These are phyloP conservation scores for Pseudolycoriella hygida DNA, from an alignment of 2,888 invertebrate genomes.

Conservation along the genomic window DNA sequence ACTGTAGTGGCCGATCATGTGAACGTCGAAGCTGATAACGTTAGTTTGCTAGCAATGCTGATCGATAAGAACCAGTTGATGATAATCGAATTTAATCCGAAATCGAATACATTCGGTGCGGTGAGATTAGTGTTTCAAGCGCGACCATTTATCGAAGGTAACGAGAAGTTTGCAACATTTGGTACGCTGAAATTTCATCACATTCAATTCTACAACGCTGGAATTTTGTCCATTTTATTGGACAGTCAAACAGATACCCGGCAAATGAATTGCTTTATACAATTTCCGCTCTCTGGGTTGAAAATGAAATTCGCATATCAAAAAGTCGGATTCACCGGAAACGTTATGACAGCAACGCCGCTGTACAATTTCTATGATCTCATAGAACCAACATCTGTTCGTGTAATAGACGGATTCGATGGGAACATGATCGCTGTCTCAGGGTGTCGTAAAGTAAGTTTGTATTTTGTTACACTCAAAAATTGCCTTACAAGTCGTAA, in stretches of 20 bases:
- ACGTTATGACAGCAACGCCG: conserved; percentile 7
- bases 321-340: conserved; percentile 18
- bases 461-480: not conserved
- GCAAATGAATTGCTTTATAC: conserved; percentile 32
- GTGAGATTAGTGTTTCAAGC: conserved; percentile 37
- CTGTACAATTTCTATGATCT: conserved; percentile 34
- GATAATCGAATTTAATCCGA: conserved; percentile 20
- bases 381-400: conserved; percentile 34
- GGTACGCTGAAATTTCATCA: conserved; percentile 38
- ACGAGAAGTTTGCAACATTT: conserved; percentile 2
- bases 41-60: conserved; percentile 34
- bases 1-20: conserved; percentile 16
- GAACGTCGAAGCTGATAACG: conserved; percentile 22
- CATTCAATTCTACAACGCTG: conserved; percentile 51
- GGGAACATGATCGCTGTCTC: conserved; percentile 64
- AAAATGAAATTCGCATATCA: conserved; percentile 10
- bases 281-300: conserved; percentile 24
- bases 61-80: conserved; percentile 25
- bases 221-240: conserved; percentile 49
- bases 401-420: conserved; percentile 46
- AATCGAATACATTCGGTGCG: conserved; percentile 22
- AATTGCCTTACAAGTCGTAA: not conserved
- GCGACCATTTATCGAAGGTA: conserved; percentile 19
- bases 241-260: conserved; percentile 35
- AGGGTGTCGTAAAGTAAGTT: conserved; percentile 37